Conservation (phyloP, 2,888 invertebrate genomes). For the Polyommatus icarus region DNA sequence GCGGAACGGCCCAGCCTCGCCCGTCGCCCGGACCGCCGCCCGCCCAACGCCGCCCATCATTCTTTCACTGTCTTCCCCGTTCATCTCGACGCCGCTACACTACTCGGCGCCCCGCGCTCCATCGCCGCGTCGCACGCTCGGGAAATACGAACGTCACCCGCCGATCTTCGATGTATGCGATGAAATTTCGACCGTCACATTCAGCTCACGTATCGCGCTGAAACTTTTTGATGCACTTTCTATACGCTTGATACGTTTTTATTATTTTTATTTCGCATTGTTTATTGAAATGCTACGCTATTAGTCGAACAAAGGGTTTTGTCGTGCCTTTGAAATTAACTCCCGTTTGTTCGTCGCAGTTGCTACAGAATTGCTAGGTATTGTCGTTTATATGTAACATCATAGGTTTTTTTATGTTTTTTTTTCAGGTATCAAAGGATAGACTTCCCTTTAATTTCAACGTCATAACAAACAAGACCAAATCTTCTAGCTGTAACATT, state of each 20-base stretch:
- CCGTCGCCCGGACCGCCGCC: constrained; percentile 61
- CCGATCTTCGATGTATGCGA: constrained; percentile 5
- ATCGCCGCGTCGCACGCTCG: background rate
- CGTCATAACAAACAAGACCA: too few species aligned
- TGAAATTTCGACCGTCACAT: background rate
- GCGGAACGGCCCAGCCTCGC: constrained; percentile 62
- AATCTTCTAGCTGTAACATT: background rate
- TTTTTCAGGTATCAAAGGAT: too few species aligned
- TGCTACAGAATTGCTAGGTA: background rate
- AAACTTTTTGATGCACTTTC: constrained; percentile 33
- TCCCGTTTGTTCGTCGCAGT: background rate
- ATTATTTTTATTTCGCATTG: constrained; percentile 34
- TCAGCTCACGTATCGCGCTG: constrained; percentile 7
- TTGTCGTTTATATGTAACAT: background rate
- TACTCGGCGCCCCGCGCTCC: background rate
- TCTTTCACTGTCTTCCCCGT: constrained; percentile 29
- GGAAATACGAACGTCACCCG: too few species aligned
- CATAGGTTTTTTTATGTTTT: background rate
- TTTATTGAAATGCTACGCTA: constrained; percentile 22
- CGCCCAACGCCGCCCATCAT: constrained; percentile 52
- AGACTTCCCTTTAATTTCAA: too few species aligned
- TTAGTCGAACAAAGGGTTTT: constrained; percentile 7
- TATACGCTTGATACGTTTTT: constrained; percentile 34
- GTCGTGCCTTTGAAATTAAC: background rate
- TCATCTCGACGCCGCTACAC: constrained; percentile 17